A percentile compares a stretch with the other conserved stretches of the same genome.
Evolutionary conservation across 2,888 invertebrate species (phyloP).

Genomic region (Phytoseiulus persimilis): DNA sequence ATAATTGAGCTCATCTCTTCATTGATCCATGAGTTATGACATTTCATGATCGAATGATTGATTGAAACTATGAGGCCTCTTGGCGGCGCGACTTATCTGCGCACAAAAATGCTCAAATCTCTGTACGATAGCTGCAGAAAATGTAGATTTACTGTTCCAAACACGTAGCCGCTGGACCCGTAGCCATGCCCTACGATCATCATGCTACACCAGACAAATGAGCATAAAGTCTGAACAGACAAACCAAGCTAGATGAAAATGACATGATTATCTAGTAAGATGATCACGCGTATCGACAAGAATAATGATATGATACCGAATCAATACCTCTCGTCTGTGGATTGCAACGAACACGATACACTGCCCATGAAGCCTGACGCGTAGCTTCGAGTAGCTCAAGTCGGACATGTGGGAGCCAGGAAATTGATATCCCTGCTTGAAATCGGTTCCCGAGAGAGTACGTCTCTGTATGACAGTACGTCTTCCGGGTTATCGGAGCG

Average conservation of each 20-base stretch:
- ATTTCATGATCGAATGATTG: not conserved
- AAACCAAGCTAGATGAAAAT: not conserved
- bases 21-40: not conserved
- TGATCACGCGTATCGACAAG: not conserved
- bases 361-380: too few species aligned
- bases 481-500: too few species aligned
- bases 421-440: too few species aligned
- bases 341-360: not conserved
- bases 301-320: not conserved
- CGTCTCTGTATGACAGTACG: too few species aligned
- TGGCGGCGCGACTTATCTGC: slow-evolving; percentile 33
- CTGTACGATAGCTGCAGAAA: slow-evolving; percentile 21
- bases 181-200: not conserved
- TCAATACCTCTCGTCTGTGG: not conserved
- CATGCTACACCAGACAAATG: not conserved
- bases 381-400: too few species aligned
- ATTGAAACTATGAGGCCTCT: slow-evolving; percentile 16
- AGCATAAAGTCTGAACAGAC: not conserved
- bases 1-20: not conserved
- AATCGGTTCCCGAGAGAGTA: too few species aligned
- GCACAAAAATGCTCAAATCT: slow-evolving; percentile 38
- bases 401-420: too few species aligned
- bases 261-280: not conserved
- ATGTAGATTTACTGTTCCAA: not conserved
- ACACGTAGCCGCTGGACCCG: not conserved